Percentiles rank a stretch among this genome's conserved stretches.
Evolutionary conservation across 2,888 invertebrate genomes (phyloP).

Genomic region (Abrostola tripartita): DNA sequence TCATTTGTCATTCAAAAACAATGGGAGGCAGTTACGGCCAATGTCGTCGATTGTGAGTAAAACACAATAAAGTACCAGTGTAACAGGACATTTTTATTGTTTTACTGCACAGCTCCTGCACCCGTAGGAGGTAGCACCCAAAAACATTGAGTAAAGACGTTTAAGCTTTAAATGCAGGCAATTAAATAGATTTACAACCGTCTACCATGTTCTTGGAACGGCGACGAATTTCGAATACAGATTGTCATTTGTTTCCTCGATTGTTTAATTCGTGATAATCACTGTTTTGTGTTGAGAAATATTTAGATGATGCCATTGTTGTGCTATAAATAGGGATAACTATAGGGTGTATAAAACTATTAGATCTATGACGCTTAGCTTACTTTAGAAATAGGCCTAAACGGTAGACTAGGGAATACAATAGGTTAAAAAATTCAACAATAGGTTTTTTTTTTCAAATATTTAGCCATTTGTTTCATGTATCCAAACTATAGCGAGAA

Average conservation of each 20-base stretch:
- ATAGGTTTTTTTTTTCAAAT: background rate
- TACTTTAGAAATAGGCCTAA: conserved; percentile 8
- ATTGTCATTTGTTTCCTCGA: conserved; percentile 59
- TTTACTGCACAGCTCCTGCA: conserved; percentile 82
- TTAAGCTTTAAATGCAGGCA: conserved; percentile 73
- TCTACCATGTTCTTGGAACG: conserved; percentile 73
- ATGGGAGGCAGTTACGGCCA: conserved; percentile 73
- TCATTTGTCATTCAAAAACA: conserved; percentile 82
- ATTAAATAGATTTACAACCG: conserved; percentile 86
- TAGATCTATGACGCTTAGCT: conserved; percentile 13
- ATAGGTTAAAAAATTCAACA: conserved; percentile 1
- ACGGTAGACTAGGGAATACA: conserved; percentile 14
- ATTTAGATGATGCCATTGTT: conserved; percentile 15
- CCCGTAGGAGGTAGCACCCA: conserved; percentile 84
- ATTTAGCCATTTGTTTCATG: too few relatives aligned
- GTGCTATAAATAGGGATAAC: background rate
- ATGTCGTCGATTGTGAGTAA: conserved; percentile 73
- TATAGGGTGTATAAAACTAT: background rate
- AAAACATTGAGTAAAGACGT: conserved; percentile 75
- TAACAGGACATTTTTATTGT: conserved; percentile 82
- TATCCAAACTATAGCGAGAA: too few relatives aligned
- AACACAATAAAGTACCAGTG: conserved; percentile 79
- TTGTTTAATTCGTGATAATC: conserved; percentile 69
- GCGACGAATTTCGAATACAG: conserved; percentile 59
- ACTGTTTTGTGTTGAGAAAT: conserved; percentile 59